Conservation (phyloP, 2,797 vertebrate species). For the Scolopax bukidnonensis region DNA sequence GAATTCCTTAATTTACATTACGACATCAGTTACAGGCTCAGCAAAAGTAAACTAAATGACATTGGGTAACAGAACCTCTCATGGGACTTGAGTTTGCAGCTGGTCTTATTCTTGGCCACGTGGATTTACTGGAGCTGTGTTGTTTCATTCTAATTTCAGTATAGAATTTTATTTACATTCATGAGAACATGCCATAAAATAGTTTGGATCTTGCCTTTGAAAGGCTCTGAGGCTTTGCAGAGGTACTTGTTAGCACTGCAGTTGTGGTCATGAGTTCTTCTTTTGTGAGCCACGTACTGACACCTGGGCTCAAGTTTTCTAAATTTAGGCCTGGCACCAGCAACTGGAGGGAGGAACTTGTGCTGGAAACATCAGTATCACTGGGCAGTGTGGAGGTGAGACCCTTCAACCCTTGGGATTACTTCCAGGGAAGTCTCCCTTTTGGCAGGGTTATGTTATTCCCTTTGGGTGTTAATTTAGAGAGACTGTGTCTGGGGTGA, state of each 20-base stretch:
- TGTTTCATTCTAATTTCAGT: background rate
- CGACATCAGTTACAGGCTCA: background rate
- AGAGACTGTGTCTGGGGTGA: background rate
- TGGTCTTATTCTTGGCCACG: background rate
- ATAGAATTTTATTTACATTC: background rate
- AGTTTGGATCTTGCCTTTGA: background rate
- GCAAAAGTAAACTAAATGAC: background rate
- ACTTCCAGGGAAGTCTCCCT: background rate
- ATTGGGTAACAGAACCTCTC: background rate
- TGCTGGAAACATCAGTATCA: background rate
- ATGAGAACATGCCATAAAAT: background rate
- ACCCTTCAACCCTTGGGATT: background rate
- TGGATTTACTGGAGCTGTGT: background rate
- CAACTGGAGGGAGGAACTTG: rapidly evolving
- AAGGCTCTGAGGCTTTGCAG: background rate
- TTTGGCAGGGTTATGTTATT: background rate
- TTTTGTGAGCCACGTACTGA: background rate
- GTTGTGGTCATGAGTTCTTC: background rate
- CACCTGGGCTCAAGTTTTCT: background rate
- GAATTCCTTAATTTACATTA: background rate
- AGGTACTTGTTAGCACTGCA: background rate
- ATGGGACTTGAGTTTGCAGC: background rate
- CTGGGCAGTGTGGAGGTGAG: background rate
- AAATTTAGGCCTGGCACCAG: background rate
- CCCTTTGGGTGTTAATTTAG: background rate